Conservation (phyloP, 1,140 invertebrate species). For the Drosophila obscura region DNA sequence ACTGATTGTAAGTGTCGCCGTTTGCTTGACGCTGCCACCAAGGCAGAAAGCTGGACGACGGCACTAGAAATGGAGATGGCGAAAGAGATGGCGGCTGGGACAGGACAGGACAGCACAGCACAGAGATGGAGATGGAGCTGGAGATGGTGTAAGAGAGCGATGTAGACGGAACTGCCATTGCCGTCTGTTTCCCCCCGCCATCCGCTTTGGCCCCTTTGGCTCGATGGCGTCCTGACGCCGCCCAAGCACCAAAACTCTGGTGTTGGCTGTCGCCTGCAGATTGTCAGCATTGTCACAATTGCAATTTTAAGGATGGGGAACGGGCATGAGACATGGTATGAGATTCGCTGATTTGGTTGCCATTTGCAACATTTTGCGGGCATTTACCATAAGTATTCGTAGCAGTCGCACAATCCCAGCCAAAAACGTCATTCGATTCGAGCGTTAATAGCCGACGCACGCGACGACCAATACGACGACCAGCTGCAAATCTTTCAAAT, state of each 20-base stretch:
- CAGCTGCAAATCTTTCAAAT: constrained; percentile 70
- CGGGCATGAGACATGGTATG: constrained; percentile 5
- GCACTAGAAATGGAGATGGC: constrained; percentile 31
- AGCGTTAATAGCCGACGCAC: constrained; percentile 58
- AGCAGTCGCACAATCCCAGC: constrained; percentile 30
- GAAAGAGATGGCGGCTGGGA: neutral
- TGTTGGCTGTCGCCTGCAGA: constrained; percentile 75
- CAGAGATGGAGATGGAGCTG: neutral
- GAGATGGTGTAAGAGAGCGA: constrained; percentile 20
- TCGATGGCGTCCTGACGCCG: too few relatives aligned
- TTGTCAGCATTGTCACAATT: constrained; percentile 79
- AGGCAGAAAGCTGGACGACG: constrained; percentile 24
- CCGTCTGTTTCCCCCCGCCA: constrained; percentile 61
- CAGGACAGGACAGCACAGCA: neutral
- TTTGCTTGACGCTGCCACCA: constrained; percentile 66
- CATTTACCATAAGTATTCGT: constrained; percentile 69
- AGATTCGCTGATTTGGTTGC: constrained; percentile 73
- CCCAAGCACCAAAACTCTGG: constrained; percentile 2
- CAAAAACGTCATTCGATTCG: constrained; percentile 69
- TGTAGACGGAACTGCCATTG: constrained; percentile 40
- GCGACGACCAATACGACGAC: constrained; percentile 52
- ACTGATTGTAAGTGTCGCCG: constrained; percentile 80
- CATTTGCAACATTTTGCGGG: constrained; percentile 61
- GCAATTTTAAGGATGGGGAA: constrained; percentile 56
- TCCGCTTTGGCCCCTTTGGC: constrained; percentile 4